These are phyloP conservation scores for Manis javanica DNA, from an alignment of 2,797 vertebrate species.

Conservation along the genomic window DNA sequence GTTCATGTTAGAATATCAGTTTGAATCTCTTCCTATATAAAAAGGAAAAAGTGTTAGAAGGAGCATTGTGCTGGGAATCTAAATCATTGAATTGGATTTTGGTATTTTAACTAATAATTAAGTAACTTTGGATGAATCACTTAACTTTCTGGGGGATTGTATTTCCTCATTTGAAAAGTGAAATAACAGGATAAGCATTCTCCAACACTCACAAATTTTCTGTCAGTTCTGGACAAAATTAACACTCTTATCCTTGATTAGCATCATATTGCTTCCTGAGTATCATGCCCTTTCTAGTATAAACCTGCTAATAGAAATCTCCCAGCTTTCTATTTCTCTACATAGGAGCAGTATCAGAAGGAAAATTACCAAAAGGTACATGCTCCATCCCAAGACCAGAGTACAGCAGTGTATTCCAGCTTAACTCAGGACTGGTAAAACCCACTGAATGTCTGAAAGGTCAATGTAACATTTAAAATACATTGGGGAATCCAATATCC, in stretches of 20 bases:
- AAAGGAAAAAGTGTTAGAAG: slow-evolving; percentile 32
- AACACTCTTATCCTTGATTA: neutral
- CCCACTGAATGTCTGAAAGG: neutral
- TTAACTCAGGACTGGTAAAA: neutral
- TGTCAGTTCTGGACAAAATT: neutral
- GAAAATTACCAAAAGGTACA: neutral
- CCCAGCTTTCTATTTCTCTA: neutral
- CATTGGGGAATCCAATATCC: neutral
- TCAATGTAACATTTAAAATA: neutral
- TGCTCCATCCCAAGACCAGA: neutral
- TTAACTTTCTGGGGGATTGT: neutral
- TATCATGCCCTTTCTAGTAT: neutral
- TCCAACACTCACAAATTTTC: slow-evolving; percentile 28
- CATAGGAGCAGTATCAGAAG: neutral
- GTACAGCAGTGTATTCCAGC: neutral
- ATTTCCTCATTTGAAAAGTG: slow-evolving; percentile 14
- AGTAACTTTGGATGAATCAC: neutral
- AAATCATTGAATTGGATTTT: neutral
- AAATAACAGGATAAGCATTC: neutral
- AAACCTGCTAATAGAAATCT: slow-evolving; percentile 1
- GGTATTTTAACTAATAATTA: slow-evolving; percentile 18
- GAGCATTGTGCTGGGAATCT: neutral
- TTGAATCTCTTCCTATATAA: neutral
- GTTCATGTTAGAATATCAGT: neutral
- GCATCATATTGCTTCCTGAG: neutral